Percentiles rank a stretch among this genome's conserved stretches.
phyloP scores from a whole-genome alignment of 1,140 invertebrate species.

The Sminthurides bifidus region DNA sequence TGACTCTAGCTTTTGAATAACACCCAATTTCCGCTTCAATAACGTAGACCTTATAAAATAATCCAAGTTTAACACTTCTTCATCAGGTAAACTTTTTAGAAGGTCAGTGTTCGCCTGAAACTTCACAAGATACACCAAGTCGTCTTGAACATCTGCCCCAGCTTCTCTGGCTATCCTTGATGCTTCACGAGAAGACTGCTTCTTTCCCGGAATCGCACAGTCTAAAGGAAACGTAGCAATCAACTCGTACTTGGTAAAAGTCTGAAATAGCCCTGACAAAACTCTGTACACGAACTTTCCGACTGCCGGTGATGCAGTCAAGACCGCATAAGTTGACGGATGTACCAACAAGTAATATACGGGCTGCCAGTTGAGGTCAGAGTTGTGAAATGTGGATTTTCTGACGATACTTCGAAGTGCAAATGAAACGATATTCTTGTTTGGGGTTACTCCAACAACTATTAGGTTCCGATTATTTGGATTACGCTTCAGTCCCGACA shows the following conservation, averaged over 20 bases:
- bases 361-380: slow-evolving; percentile 11
- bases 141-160: slow-evolving; percentile 31
- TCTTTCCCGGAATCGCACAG: no score
- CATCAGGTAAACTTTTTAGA: slow-evolving; percentile 10
- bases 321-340: not conserved
- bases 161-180: not conserved
- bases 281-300: slow-evolving; percentile 35
- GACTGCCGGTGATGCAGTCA: slow-evolving; percentile 6
- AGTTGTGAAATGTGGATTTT: slow-evolving; percentile 17
- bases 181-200: slow-evolving; percentile 43
- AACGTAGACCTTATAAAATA: slow-evolving; percentile 49
- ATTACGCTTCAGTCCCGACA: not conserved
- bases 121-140: slow-evolving; percentile 44
- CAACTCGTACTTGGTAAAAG: slow-evolving; percentile 43
- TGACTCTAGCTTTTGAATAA: slow-evolving; percentile 49
- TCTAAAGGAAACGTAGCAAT: slow-evolving; percentile 44
- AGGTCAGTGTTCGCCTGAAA: slow-evolving; percentile 42
- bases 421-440: slow-evolving; percentile 43
- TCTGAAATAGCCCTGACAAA: slow-evolving; percentile 44
- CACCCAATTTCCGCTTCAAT: slow-evolving; percentile 42
- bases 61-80: slow-evolving; percentile 43
- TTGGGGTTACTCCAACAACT: slow-evolving; percentile 43
- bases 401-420: slow-evolving; percentile 34
- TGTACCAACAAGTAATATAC: slow-evolving; percentile 15
- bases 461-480: slow-evolving; percentile 35